These are phyloP conservation scores for Siphonodentalium dalli DNA, from an alignment of 2,888 invertebrate species.

Conservation along the genomic window DNA sequence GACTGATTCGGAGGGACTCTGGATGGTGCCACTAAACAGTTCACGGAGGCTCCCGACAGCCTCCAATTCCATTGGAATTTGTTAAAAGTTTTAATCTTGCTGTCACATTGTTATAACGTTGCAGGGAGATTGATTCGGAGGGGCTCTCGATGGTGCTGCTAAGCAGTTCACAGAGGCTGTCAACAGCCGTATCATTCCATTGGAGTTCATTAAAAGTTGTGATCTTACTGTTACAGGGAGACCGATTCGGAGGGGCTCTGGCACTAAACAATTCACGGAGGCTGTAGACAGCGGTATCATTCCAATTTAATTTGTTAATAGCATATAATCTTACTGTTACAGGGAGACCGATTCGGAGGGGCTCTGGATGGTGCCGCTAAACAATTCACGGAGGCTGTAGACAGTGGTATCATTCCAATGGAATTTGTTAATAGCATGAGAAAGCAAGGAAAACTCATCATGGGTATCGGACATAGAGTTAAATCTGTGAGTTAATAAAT, in stretches of 20 bases:
- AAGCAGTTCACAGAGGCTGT: constrained; percentile 69
- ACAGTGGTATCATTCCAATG: constrained; percentile 91
- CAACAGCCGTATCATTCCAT: background rate
- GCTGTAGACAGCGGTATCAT: background rate
- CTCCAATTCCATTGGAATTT: constrained; percentile 97
- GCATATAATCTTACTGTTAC: constrained; percentile 29
- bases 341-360: constrained; percentile 98
- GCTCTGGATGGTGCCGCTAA: constrained; percentile 97
- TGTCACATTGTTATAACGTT: no score
- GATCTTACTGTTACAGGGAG: constrained; percentile 74
- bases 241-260: constrained; percentile 96
- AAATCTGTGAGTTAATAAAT: constrained; percentile 70
- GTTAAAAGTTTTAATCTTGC: no score
- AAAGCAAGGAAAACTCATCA: constrained; percentile 95
- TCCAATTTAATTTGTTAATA: background rate
- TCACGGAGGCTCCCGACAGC: constrained; percentile 94
- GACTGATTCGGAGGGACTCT: constrained; percentile 98
- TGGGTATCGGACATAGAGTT: constrained; percentile 96
- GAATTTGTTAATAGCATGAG: constrained; percentile 98
- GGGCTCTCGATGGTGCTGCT: constrained; percentile 97
- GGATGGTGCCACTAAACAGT: constrained; percentile 97
- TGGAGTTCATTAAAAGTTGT: background rate
- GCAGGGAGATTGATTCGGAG: constrained; percentile 97
- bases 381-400: constrained; percentile 96
- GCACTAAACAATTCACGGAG: constrained; percentile 61